A percentile compares a stretch with the other conserved stretches of the same genome.
phyloP scores from a whole-genome alignment of 92 coral and sea anemone genomes.

The Muricea muricata region DNA sequence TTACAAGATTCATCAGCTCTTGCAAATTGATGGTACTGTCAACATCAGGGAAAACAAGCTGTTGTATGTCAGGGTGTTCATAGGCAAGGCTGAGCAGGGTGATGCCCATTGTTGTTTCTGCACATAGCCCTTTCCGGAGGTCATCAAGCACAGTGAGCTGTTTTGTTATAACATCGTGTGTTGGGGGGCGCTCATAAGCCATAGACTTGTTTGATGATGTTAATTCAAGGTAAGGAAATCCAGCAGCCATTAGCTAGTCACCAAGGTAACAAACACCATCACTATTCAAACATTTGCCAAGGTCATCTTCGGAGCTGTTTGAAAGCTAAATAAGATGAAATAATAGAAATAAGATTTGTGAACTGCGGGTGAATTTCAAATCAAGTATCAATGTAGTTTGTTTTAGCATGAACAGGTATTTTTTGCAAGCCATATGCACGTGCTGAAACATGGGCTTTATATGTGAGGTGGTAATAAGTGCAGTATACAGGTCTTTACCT shows the following conservation, averaged over 20 bases:
- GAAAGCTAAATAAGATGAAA: neutral
- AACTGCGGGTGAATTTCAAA: too few species aligned
- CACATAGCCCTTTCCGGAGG: neutral
- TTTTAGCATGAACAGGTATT: too few species aligned
- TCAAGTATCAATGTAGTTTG: neutral
- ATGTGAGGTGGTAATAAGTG: too few species aligned
- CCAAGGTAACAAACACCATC: neutral
- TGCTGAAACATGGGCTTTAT: too few species aligned
- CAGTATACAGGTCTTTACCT: neutral
- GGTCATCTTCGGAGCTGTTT: neutral
- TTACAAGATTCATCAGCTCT: neutral
- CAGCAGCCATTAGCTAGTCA: neutral
- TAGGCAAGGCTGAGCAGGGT: neutral
- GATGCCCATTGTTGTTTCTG: neutral
- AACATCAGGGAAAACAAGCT: neutral
- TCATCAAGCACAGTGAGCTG: conserved; percentile 12
- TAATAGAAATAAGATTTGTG: neutral
- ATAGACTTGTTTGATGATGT: neutral
- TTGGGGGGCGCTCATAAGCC: neutral
- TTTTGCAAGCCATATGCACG: too few species aligned
- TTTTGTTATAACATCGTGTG: neutral
- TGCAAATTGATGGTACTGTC: neutral
- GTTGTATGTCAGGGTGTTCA: neutral
- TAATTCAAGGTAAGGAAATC: conserved; percentile 13
- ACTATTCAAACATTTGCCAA: neutral